Percentiles rank a stretch among this genome's conserved stretches.
These are phyloP conservation scores for Drosophila stalkeri DNA, from an alignment of 2,888 invertebrate species.

Conservation along the genomic window DNA sequence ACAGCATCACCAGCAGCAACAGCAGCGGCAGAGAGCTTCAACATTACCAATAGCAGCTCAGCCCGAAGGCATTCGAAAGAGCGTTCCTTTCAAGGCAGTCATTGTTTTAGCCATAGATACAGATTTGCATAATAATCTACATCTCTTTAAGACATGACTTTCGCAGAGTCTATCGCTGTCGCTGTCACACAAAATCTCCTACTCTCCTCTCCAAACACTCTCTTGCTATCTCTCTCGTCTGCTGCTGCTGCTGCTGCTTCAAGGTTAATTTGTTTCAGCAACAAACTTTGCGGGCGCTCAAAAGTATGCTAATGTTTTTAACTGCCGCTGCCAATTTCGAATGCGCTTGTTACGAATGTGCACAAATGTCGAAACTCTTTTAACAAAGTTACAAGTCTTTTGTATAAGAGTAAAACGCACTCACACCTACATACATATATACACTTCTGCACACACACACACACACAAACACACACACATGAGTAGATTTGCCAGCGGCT, in stretches of 20 bases:
- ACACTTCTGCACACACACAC: neutral
- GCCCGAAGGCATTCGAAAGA: conserved; percentile 1
- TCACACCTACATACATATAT: neutral
- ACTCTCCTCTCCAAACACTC: neutral
- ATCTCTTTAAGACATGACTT: conserved; percentile 31
- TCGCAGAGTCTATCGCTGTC: conserved; percentile 11
- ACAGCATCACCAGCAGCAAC: neutral
- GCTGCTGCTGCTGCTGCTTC: conserved; percentile 42
- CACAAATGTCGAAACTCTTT: conserved; percentile 60
- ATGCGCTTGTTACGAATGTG: conserved; percentile 39
- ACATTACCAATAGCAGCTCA: neutral
- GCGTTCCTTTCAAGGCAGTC: conserved; percentile 31
- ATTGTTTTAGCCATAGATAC: conserved; percentile 54
- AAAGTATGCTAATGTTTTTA: conserved; percentile 72
- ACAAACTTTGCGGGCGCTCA: conserved; percentile 59
- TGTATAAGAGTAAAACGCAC: conserved; percentile 46
- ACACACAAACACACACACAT: neutral
- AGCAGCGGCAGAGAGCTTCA: neutral
- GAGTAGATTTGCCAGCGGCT: conserved; percentile 1
- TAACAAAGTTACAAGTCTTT: conserved; percentile 67
- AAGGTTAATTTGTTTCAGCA: conserved; percentile 74
- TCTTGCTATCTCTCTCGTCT: neutral
- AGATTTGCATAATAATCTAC: conserved; percentile 75
- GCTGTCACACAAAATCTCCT: conserved; percentile 3
- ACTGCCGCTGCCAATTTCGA: conserved; percentile 43